Base-by-base conservation (phyloP, 2,113 vertebrate genomes). In the Stigmatopora nigra region DNA sequence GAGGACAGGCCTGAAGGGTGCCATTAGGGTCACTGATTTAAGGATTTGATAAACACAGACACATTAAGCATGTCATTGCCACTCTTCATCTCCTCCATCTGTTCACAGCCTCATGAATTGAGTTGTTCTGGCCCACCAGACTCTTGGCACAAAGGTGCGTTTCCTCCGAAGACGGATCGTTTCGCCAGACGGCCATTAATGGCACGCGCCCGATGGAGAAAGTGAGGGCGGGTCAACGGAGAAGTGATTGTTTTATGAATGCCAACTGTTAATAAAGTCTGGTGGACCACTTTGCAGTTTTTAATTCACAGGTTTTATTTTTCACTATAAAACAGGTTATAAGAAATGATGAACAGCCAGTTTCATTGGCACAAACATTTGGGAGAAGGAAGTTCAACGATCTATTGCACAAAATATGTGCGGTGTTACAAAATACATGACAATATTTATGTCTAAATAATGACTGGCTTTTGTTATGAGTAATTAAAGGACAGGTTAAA, bases 71-170 rank as follows among this genome's bases (percentile, higher is more conserved):
- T 75, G 36, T n/a, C 35, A 16, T 51, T 45, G n/a, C 45, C 22
- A 20, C 66, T 16, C 31, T 36, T 51, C 57, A 49, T 44, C 25
- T 68, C 52, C 20, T 62, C 64, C 55, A 71, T 25, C 75, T 65
- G 60, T 64, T 71, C 67, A 56, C 59, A 70, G 57, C 64, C 65
- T 69, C 66, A 75, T 75, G 71, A 82, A 82, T 81, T 75, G 69
- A 83, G 78, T 73, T 76, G 77, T 84, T 67, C 61, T 66, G 70
- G 68, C 68, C 67, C 65, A 76, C 63, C 46, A 83, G 76, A 82
- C 64, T 71, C 65, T 86, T 82, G 80, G 78, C 57, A 59, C 82
- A 78, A 22, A 53, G 77, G 65, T 68, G 64, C 70, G 75, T 69
- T 84, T 83, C 76, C 80, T 84, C 71, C 72, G 67, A 76, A 76